Evolutionary conservation across 2,888 invertebrate species (phyloP).

Genomic region (Ochlodes sylvanus): DNA sequence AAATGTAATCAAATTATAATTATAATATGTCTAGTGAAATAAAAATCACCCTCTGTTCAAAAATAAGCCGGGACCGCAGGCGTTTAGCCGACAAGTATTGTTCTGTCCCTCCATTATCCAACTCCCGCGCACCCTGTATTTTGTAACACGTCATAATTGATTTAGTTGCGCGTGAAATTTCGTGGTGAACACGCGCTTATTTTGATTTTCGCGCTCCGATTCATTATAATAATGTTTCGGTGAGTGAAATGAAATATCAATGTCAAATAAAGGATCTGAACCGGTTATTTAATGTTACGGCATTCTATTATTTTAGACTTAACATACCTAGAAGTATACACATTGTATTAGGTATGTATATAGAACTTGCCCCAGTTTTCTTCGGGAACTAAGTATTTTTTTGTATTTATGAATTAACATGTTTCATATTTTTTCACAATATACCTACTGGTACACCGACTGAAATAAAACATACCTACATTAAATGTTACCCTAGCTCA

Average conservation of each 20-base stretch:
- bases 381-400: too few relatives aligned
- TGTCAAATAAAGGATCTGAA: conserved; percentile 18
- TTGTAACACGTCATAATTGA: conserved; percentile 73
- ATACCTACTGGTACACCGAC: too few relatives aligned
- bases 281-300: conserved; percentile 2
- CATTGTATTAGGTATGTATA: background rate
- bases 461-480: too few relatives aligned
- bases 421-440: too few relatives aligned
- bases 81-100: conserved; percentile 80
- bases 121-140: conserved; percentile 48
- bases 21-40: background rate
- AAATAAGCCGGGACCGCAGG: conserved; percentile 77
- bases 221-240: conserved; percentile 52
- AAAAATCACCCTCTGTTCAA: conserved; percentile 54
- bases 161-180: conserved; percentile 79
- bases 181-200: conserved; percentile 50
- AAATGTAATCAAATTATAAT: conserved; percentile 8
- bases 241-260: conserved; percentile 29
- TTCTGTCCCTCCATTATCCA: conserved; percentile 52
- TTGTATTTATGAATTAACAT: too few relatives aligned
- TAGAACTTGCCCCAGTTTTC: too few relatives aligned
- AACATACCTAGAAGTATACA: background rate
- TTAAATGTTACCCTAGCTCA: too few relatives aligned
- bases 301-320: background rate
- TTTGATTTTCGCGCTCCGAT: conserved; percentile 61